Conservation (phyloP, 2,797 vertebrate species). For the Premnoplex brunnescens region DNA sequence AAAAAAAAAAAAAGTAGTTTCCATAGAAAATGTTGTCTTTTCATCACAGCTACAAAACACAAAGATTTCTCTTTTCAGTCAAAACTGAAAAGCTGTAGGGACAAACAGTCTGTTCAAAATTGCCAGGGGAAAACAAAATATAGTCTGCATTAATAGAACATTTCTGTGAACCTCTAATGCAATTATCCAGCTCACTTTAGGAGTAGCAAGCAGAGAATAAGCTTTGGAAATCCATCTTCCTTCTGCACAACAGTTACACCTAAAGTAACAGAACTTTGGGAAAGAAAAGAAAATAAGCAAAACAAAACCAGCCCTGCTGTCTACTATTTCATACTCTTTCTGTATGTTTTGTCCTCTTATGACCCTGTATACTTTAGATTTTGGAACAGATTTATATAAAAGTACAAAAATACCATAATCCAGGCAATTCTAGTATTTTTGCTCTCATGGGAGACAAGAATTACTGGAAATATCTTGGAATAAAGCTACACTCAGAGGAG, state of each 20-base stretch:
- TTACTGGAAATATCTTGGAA: not conserved
- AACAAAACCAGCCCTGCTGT: not conserved
- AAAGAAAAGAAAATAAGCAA: not conserved
- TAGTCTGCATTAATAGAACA: not conserved
- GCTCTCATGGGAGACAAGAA: not conserved
- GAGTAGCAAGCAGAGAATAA: not conserved
- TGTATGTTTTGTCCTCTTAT: not conserved
- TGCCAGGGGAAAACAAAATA: not conserved
- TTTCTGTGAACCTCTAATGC: not conserved
- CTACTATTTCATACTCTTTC: not conserved
- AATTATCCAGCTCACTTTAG: not conserved
- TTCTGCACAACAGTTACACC: not conserved
- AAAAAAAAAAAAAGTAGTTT: not conserved
- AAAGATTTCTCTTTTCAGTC: not conserved
- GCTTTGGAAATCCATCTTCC: not conserved
- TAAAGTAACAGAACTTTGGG: not conserved
- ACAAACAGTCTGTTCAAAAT: not conserved
- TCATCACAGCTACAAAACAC: not conserved
- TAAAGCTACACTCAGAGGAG: not conserved
- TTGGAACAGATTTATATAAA: not conserved
- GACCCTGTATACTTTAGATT: not conserved
- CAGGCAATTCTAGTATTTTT: not conserved
- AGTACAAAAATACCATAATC: not conserved
- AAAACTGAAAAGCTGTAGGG: conserved; percentile 7
- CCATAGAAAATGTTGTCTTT: not conserved